Conservation (phyloP, 2,888 invertebrate species). For the Xanthorhoe spadicearia region DNA sequence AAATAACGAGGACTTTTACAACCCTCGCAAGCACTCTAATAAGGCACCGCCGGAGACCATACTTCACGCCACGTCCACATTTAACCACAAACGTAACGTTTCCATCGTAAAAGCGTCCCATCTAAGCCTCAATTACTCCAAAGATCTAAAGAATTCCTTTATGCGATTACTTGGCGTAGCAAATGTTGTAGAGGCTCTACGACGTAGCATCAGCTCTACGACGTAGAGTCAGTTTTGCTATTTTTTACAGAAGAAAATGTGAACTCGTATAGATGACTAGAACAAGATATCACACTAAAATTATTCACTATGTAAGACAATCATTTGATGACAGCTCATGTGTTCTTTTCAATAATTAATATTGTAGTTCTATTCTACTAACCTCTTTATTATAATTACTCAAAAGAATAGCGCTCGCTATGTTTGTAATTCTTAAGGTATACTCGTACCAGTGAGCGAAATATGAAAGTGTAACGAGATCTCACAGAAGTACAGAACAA, state of each 20-base stretch:
- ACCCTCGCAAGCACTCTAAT: neutral
- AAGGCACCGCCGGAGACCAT: neutral
- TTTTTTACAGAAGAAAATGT: too few species aligned
- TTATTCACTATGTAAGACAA: too few species aligned
- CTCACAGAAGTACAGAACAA: neutral
- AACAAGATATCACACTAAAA: too few species aligned
- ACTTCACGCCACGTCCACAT: conserved; percentile 2
- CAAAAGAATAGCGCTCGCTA: too few species aligned
- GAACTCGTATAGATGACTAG: too few species aligned
- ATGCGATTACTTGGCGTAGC: conserved; percentile 13
- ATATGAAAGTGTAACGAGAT: neutral
- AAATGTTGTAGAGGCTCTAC: conserved; percentile 24
- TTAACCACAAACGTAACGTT: conserved; percentile 3
- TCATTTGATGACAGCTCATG: too few species aligned
- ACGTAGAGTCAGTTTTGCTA: neutral
- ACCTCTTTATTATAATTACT: neutral
- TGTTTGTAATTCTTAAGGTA: too few species aligned
- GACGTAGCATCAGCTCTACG: conserved; percentile 10
- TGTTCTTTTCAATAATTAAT: too few species aligned
- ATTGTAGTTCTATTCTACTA: neutral
- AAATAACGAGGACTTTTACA: conserved; percentile 12
- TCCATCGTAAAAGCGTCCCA: conserved; percentile 4
- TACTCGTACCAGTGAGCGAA: too few species aligned
- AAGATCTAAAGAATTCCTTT: conserved; percentile 10
- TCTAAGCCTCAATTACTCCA: conserved; percentile 18